These are phyloP conservation scores for Acanthococcus lagerstroemiae DNA, from an alignment of 2,888 invertebrate genomes.

Conservation along the genomic window DNA sequence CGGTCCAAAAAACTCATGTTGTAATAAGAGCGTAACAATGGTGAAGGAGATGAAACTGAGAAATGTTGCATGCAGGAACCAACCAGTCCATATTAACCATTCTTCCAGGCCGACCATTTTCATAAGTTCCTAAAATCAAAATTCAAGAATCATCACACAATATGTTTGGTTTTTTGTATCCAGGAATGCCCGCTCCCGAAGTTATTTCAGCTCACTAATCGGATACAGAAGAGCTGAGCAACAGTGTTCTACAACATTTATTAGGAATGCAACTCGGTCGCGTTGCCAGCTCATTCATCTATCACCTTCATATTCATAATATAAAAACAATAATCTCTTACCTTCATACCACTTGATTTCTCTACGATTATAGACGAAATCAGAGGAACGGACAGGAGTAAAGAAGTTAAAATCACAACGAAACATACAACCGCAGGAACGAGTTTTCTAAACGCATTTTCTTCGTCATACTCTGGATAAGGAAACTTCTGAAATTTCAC, in stretches of 20 bases:
- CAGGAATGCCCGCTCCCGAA: not conserved
- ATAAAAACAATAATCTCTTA: too few relatives aligned
- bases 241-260: too few relatives aligned
- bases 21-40: not conserved
- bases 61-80: slow-evolving; percentile 3
- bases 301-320: too few relatives aligned
- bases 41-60: slow-evolving; percentile 2
- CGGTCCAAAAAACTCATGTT: not conserved
- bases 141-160: not conserved
- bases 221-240: too few relatives aligned
- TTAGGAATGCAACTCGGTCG: too few relatives aligned
- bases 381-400: not conserved
- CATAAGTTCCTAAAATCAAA: slow-evolving; percentile 17
- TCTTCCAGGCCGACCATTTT: slow-evolving; percentile 16
- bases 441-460: too few relatives aligned
- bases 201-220: not conserved
- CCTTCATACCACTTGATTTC: not conserved
- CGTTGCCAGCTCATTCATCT: too few relatives aligned
- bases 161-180: too few relatives aligned
- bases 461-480: too few relatives aligned
- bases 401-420: too few relatives aligned
- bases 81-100: slow-evolving; percentile 14
- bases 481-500: too few relatives aligned
- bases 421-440: too few relatives aligned
- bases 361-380: not conserved